phyloP scores from a whole-genome alignment of 2,797 vertebrate species.

The Nasua narica region DNA sequence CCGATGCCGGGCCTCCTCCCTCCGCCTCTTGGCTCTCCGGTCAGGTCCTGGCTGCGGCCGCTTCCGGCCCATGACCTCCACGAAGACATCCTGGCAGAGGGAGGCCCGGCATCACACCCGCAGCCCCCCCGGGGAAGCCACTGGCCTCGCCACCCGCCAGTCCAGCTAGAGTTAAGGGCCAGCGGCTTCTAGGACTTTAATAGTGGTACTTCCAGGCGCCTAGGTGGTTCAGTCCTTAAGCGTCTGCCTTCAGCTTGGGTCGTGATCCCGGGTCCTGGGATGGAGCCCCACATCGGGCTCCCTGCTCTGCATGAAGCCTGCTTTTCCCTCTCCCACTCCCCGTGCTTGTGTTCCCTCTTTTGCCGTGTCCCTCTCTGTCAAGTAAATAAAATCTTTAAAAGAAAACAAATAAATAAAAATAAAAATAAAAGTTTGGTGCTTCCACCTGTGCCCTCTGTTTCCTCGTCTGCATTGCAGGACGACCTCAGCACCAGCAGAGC shows the following conservation, averaged over 20 bases:
- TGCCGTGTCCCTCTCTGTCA: too few relatives aligned
- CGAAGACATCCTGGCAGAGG: conserved; percentile 87
- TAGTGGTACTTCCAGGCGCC: background rate
- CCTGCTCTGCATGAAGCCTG: too few relatives aligned
- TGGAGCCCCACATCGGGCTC: too few relatives aligned
- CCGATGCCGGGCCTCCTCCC: conserved; percentile 43
- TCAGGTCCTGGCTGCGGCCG: conserved; percentile 69
- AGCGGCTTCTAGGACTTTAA: background rate
- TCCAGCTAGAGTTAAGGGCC: background rate
- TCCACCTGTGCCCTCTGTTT: rapidly evolving
- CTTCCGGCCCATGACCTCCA: conserved; percentile 87
- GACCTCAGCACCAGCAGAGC: background rate
- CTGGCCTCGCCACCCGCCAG: too few relatives aligned
- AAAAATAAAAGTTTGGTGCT: background rate
- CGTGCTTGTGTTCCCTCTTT: too few relatives aligned
- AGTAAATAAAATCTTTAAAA: too few relatives aligned
- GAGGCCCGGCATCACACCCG: background rate
- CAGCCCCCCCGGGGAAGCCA: background rate
- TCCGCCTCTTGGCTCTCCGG: conserved; percentile 82
- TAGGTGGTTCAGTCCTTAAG: too few relatives aligned
- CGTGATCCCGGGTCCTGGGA: too few relatives aligned
- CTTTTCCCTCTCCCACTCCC: too few relatives aligned
- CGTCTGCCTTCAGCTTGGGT: too few relatives aligned
- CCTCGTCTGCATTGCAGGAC: background rate
- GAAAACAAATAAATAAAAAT: too few relatives aligned